Conservation (phyloP, 2,888 invertebrate species). For the Palloptera scutellata region DNA sequence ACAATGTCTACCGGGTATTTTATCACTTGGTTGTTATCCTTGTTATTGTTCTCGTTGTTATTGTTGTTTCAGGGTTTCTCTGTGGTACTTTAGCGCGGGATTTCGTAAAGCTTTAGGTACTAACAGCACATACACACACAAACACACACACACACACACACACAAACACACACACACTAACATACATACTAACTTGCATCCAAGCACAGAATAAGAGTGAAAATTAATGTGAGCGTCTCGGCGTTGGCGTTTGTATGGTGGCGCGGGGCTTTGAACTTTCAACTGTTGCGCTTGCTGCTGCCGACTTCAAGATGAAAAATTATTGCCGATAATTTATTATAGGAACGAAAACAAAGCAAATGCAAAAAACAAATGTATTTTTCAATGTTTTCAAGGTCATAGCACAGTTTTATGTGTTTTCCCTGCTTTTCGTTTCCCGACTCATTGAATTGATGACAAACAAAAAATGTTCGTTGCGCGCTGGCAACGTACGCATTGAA, state of each 20-base stretch:
- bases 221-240: conserved; percentile 29
- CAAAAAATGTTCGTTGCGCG: no score
- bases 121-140: background rate
- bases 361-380: conserved; percentile 33
- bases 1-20: conserved; percentile 18
- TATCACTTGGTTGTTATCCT: conserved; percentile 5
- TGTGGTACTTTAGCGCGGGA: conserved; percentile 7
- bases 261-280: conserved; percentile 30
- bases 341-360: conserved; percentile 49
- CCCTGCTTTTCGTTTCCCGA: no score
- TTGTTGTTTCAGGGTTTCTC: background rate
- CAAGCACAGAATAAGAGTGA: background rate
- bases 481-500: no score
- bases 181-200: background rate
- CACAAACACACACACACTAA: no score
- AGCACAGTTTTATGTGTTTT: conserved; percentile 31
- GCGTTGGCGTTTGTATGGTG: conserved; percentile 15
- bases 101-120: conserved; percentile 6
- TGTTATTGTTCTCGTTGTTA: background rate
- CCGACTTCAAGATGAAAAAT: conserved; percentile 60
- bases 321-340: conserved; percentile 62
- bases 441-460: no score
- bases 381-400: conserved; percentile 51
- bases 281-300: conserved; percentile 24
- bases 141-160: no score